Conservation (phyloP, 2,888 invertebrate species). For the Noctua pronuba region DNA sequence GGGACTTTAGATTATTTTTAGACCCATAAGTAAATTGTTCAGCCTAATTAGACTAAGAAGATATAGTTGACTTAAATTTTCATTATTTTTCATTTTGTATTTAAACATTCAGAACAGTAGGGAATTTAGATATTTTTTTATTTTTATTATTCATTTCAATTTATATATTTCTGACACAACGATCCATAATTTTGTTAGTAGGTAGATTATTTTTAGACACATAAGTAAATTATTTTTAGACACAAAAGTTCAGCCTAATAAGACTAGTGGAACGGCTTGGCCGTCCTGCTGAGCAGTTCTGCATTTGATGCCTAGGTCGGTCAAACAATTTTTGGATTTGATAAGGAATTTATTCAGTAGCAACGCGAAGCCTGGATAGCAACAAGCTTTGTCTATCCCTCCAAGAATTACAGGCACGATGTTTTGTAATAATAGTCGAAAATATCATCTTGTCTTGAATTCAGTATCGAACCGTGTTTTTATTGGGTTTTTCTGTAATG, state of each 20-base stretch:
- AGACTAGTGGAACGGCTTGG: neutral
- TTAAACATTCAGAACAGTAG: no score
- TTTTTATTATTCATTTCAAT: no score
- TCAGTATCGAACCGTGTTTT: slow-evolving; percentile 4
- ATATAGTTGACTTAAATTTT: no score
- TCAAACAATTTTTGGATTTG: neutral
- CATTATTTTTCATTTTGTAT: no score
- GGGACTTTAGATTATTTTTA: neutral
- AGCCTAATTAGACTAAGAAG: neutral
- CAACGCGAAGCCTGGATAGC: neutral
- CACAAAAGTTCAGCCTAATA: neutral
- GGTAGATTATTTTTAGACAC: neutral
- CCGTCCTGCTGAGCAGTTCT: neutral
- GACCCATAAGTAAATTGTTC: neutral
- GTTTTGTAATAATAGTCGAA: neutral
- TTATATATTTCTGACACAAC: no score
- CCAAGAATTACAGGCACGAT: neutral
- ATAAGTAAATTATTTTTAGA: neutral
- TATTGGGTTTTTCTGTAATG: slow-evolving; percentile 8
- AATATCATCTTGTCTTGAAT: neutral
- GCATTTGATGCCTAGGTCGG: neutral
- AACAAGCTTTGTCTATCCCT: neutral
- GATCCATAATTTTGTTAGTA: no score
- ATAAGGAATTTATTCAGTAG: neutral
- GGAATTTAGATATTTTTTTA: no score